These are phyloP conservation scores for Argynnis bischoffii DNA, from an alignment of 2,888 invertebrate species.

Conservation along the genomic window DNA sequence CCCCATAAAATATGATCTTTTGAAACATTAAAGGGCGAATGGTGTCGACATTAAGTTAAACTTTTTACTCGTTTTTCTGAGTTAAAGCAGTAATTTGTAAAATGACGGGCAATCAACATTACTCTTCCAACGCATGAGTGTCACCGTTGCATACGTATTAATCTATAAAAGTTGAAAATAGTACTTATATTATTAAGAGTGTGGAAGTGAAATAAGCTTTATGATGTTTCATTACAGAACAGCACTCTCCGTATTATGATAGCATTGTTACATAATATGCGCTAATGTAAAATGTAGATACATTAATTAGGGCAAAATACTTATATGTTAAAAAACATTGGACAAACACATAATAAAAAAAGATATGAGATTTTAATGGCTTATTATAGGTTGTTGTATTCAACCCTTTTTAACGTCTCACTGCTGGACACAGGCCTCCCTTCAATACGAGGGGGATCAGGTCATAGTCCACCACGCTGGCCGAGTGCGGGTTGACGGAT, in stretches of 20 bases:
- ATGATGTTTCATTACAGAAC: neutral
- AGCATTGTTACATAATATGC: neutral
- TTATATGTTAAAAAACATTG: neutral
- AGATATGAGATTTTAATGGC: no score
- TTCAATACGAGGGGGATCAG: no score
- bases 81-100: slow-evolving; percentile 17
- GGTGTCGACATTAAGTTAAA: slow-evolving; percentile 12
- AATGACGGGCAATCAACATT: slow-evolving; percentile 21
- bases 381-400: no score
- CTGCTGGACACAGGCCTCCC: no score
- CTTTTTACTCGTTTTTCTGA: slow-evolving; percentile 15
- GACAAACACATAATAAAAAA: neutral
- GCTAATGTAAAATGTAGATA: neutral
- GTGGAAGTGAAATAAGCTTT: slow-evolving; percentile 1
- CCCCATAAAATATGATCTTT: slow-evolving; percentile 20
- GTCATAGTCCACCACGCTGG: no score
- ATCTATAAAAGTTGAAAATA: slow-evolving; percentile 9
- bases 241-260: neutral
- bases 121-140: slow-evolving; percentile 11
- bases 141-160: slow-evolving; percentile 13
- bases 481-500: no score
- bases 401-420: no score
- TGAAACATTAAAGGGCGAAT: slow-evolving; percentile 28
- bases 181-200: neutral
- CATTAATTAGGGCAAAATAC: no score